Evolutionary conservation across 2,113 vertebrate genomes (phyloP), one percentile per base, ranked within the genome.

Genomic region (Bubalus kerabau): DNA sequence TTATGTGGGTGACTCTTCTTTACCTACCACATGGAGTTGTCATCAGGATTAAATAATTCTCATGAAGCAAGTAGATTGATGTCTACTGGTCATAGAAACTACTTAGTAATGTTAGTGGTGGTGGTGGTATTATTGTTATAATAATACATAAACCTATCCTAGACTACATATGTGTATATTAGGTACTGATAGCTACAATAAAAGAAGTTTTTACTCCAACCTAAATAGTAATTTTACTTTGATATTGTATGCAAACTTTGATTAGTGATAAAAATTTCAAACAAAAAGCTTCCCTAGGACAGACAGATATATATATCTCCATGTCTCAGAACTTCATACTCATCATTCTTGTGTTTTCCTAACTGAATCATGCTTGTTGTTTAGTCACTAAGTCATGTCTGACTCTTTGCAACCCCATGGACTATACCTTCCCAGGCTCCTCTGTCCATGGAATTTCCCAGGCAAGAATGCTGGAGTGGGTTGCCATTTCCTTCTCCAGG

Each of bases 211-310:
- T 96, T 90, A 40, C 46, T 86, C 30, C 26, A 96, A 89, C 5
- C 7, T 17, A 96, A 40, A 57, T 59, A 62, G 62, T 54, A 80
- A 52, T 52, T 97, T 83, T 91, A 56, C 28, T 97, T 91, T 97
- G 36, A 54, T 96, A 85, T 9, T 95, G 23, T 87, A 32, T 84
- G 21, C 7, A 87, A 40, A 87, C 46, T 90, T 84, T 74, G 23
- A 46, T 84, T 76, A 57, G 40, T 86, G 8, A 83, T 89, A 91
- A 92, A 96, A 96, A 67, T 74, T 87, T 81, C 24, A 83, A 76
- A 74, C n/a, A 56, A 80, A 95, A 28, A 43, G 26, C 32, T 83
- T 15, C 19, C 28, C 7, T 84, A n/a, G 32, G 15, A 16, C 60
- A 46, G 24, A 36, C 14, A 12, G 10, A 17, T 24, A 30, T n/a